These are phyloP conservation scores for Numida meleagris DNA, from an alignment of 2,113 vertebrate genomes.

Conservation along the genomic window DNA sequence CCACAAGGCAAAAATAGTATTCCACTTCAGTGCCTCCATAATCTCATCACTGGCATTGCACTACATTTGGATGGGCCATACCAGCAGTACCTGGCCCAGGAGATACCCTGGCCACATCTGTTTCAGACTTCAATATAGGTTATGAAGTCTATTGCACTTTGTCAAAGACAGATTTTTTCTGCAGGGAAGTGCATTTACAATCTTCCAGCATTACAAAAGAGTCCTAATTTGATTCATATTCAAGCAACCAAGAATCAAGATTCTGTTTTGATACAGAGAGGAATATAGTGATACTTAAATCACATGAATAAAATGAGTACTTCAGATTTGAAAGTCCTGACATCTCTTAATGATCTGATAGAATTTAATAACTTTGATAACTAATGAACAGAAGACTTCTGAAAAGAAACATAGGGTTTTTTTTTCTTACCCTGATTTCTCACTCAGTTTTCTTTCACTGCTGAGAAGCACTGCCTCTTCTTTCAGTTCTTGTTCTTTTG, in stretches of 20 bases:
- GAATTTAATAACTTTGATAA: neutral
- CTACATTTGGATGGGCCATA: neutral
- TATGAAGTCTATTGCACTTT: neutral
- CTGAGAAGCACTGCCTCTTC: conserved; percentile 56
- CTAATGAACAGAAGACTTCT: neutral
- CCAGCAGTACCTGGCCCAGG: neutral
- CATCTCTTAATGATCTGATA: neutral
- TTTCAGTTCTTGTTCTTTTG: conserved; percentile 45
- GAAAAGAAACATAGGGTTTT: neutral
- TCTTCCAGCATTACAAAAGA: neutral
- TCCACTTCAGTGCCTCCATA: fast-evolving
- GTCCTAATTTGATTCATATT: neutral
- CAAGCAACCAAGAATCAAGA: neutral
- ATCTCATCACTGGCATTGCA: neutral
- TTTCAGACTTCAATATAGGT: neutral
- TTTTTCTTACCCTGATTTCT: conserved; percentile 71
- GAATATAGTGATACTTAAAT: neutral
- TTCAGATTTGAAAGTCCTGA: neutral
- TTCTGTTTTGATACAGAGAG: neutral
- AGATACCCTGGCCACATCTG: neutral
- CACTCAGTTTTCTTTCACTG: conserved; percentile 10
- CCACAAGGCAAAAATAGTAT: neutral
- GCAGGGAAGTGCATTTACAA: neutral
- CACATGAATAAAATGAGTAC: neutral
- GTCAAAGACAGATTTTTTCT: fast-evolving